Percentiles rank a stretch among this genome's conserved stretches.
Evolutionary conservation across 2,113 vertebrate genomes (phyloP).

Genomic region (Condylura cristata): DNA sequence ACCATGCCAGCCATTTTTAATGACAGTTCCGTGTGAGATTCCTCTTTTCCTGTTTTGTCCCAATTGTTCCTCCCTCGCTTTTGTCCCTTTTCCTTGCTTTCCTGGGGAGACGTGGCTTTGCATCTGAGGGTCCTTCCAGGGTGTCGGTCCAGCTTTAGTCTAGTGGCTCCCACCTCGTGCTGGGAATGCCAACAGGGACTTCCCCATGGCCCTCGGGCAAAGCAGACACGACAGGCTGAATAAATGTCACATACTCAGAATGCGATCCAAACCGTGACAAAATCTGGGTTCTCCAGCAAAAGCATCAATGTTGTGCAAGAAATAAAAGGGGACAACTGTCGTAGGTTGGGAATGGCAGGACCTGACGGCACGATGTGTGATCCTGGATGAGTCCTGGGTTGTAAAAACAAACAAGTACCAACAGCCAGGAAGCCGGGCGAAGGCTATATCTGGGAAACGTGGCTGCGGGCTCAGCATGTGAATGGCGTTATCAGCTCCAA

Average conservation of each 20-base stretch:
- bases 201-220: no score
- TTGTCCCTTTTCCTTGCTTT: no score
- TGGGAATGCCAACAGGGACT: no score
- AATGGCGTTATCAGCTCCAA: not conserved
- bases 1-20: no score
- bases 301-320: not conserved
- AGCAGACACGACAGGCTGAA: not conserved
- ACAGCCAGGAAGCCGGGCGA: not conserved
- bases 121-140: no score
- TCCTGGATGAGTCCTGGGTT: no score
- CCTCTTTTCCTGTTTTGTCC: no score
- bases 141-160: no score
- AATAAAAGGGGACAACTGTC: not conserved
- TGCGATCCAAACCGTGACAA: not conserved
- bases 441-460: not conserved
- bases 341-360: not conserved
- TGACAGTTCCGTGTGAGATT: no score
- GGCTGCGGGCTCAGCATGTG: not conserved
- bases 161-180: no score
- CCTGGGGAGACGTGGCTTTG: no score
- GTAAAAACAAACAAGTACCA: not conserved
- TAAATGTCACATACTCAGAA: not conserved
- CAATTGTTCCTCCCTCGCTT: no score
- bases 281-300: not conserved
- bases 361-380: fast-evolving